Base-by-base conservation (phyloP, 2,888 invertebrate genomes). In the Heliconius sara region DNA sequence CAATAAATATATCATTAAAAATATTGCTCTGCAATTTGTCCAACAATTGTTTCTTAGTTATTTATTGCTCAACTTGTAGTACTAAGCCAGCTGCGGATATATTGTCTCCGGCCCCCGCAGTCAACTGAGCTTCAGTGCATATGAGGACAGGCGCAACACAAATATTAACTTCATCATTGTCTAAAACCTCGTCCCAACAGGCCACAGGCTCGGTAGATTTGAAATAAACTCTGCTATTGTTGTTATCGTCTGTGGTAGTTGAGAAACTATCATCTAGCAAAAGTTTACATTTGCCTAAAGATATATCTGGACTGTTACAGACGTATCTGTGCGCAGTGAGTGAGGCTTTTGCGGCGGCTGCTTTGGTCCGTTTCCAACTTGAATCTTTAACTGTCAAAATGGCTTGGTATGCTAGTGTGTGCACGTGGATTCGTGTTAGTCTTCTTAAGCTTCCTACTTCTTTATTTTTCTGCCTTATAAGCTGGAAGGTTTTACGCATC, bases 31-130 rank as follows among this genome's bases (percentile, higher is more conserved):
- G 76, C 52, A 71, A 72, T 12, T 34, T 34, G 43, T 39, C 43
- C 74, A 74, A 47, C 57, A 66, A 43, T 73, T 39, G 30, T 34
- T 60, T 65, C n/a, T 70, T 63, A 65, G 5, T 75, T 47, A 22
- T 47, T 57, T 84, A 94, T 87, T 92, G 93, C 81, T 95, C 96
- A 80, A 97, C 95, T 90, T 97, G 97, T 77, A 96, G 92, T n/a
- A 96, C 97, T 25, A 98, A 92, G n/a, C 98, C 98, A 3, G 98
- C 97, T n/a, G 98, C 97, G 0, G 98, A 98, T 83, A 98, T 97
- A 88, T 98, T 98, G 89, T 98, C 98, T 0, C 98, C 98, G 16
- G 98, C 98, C 0, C 98, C 98, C 0, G 97, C 98, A 0, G 98
- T 98, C 86, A 98, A 96, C 81, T 96, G 96, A 0, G 97, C 97